Evolutionary conservation across 2,888 invertebrate genomes (phyloP).

Genomic region (Orthosia gracilis): DNA sequence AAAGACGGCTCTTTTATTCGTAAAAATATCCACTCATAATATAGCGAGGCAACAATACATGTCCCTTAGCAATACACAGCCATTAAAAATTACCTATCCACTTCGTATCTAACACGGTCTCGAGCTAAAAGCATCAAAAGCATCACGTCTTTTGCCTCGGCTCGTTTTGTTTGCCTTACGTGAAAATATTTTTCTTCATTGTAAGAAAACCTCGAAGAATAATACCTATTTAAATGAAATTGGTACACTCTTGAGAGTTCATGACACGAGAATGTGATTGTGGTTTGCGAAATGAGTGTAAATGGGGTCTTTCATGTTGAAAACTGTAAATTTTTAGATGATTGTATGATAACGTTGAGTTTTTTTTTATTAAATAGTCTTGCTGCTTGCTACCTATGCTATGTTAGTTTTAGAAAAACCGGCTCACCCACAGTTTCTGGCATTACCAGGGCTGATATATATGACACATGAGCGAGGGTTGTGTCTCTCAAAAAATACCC

Average conservation of each 20-base stretch:
- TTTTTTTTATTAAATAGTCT: neutral
- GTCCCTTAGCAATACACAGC: constrained; percentile 40
- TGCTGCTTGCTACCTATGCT: neutral
- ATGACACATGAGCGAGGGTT: neutral
- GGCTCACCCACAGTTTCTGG: neutral
- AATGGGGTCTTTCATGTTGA: constrained; percentile 22
- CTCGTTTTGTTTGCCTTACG: constrained; percentile 45
- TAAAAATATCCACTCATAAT: constrained; percentile 2
- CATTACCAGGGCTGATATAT: neutral
- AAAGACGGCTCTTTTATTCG: neutral
- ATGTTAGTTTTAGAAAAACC: neutral
- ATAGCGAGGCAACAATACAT: constrained; percentile 22
- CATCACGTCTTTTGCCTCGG: constrained; percentile 47
- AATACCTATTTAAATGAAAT: constrained; percentile 29
- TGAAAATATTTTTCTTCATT: constrained; percentile 47
- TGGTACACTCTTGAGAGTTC: constrained; percentile 33
- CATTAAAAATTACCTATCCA: constrained; percentile 58
- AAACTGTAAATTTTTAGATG: neutral
- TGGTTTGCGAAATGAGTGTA: constrained; percentile 36
- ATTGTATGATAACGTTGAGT: neutral
- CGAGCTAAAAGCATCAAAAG: constrained; percentile 51
- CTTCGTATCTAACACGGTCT: constrained; percentile 48
- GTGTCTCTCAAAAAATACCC: neutral
- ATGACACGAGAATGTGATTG: constrained; percentile 39
- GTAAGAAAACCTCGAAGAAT: constrained; percentile 29